These are phyloP conservation scores for Sinocyclocheilus anshuiensis DNA, from an alignment of 2,113 vertebrate genomes.

Conservation along the genomic window DNA sequence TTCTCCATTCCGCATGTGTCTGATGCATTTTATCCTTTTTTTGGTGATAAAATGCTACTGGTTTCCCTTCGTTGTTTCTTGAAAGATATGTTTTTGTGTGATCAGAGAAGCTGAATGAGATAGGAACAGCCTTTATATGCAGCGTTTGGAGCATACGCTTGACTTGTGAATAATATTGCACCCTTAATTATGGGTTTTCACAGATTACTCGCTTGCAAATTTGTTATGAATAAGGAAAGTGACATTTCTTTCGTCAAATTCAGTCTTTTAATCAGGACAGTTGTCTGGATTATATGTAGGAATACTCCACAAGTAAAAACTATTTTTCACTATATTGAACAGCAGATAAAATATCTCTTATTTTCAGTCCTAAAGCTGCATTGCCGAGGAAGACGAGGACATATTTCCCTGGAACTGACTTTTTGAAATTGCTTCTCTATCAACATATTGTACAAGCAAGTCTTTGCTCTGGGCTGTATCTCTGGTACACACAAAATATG, in stretches of 20 bases:
- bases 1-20: slow-evolving; percentile 17
- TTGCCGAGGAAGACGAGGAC: slow-evolving; percentile 31
- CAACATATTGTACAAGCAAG: slow-evolving; percentile 62
- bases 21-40: slow-evolving; percentile 3
- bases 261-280: not conserved
- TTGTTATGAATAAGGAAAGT: not conserved
- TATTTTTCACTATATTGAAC: slow-evolving; percentile 41
- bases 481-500: slow-evolving; percentile 41
- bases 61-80: not conserved
- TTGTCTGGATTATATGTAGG: slow-evolving; percentile 6
- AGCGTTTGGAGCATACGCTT: not conserved
- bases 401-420: slow-evolving; percentile 53
- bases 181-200: not conserved
- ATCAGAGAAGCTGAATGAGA: not conserved
- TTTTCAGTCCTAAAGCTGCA: slow-evolving; percentile 43
- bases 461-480: slow-evolving; percentile 51
- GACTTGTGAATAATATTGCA: not conserved
- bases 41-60: slow-evolving; percentile 2
- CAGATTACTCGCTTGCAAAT: not conserved
- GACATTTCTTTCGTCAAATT: not conserved
- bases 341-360: slow-evolving; percentile 49
- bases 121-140: not conserved
- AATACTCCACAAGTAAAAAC: slow-evolving; percentile 23
- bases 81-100: too few relatives aligned
- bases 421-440: slow-evolving; percentile 56